A percentile compares a stretch with the other conserved stretches of the same genome.
Evolutionary conservation across 2,888 invertebrate genomes (phyloP).

Genomic region (Hemaris fuciformis): DNA sequence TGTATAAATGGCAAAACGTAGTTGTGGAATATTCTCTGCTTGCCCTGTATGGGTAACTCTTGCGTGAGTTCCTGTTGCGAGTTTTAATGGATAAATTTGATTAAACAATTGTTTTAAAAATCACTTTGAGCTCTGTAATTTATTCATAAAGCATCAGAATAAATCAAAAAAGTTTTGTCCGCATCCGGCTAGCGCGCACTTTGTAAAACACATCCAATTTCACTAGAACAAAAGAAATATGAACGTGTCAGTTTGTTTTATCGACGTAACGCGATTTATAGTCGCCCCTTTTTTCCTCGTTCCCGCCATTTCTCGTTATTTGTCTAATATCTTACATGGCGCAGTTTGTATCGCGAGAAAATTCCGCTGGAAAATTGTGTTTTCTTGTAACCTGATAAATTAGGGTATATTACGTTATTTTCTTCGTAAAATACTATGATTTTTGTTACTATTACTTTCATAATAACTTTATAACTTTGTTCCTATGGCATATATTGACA

Average conservation of each 20-base stretch:
- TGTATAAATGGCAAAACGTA: too few relatives aligned
- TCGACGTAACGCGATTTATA: conserved; percentile 8
- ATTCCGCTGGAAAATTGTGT: not conserved
- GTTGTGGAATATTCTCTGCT: too few relatives aligned
- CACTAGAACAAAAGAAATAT: conserved; percentile 9
- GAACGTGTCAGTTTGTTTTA: conserved; percentile 7
- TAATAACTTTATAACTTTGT: not conserved
- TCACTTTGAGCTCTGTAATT: not conserved
- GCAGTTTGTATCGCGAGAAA: not conserved
- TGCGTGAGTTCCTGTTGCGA: too few relatives aligned
- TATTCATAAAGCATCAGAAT: not conserved
- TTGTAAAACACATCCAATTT: not conserved
- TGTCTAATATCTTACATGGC: not conserved
- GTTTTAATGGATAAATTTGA: too few relatives aligned
- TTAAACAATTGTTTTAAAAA: not conserved
- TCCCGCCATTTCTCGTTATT: not conserved
- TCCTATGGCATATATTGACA: too few relatives aligned
- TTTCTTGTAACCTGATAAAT: not conserved
- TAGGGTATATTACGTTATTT: not conserved
- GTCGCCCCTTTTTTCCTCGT: not conserved
- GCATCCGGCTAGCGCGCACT: not conserved
- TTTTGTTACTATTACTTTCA: not conserved
- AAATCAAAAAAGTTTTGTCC: not conserved
- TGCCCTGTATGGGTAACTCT: too few relatives aligned
- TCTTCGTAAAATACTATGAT: not conserved